Evolutionary conservation across 1,140 invertebrate species (phyloP).

Genomic region (Thereuonema tuberculata): DNA sequence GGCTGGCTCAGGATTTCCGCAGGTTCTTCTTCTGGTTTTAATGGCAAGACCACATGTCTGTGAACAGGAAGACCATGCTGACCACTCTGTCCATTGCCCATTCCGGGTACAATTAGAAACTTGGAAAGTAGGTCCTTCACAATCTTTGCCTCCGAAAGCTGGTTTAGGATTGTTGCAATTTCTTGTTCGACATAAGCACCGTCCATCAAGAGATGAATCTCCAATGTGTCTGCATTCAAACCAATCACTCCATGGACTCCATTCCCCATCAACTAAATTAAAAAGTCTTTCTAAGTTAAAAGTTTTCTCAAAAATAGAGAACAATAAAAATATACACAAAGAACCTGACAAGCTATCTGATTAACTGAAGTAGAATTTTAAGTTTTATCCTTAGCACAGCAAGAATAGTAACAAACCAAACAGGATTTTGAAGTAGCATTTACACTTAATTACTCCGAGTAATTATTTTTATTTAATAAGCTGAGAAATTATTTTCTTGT

Average conservation of each 20-base stretch:
- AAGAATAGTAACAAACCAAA: too few relatives aligned
- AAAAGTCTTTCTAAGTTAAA: too few relatives aligned
- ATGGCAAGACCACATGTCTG: constrained; percentile 47
- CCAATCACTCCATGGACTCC: constrained; percentile 58
- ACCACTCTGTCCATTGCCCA: constrained; percentile 36
- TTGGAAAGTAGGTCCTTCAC: constrained; percentile 33
- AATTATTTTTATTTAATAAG: too few relatives aligned
- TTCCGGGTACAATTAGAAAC: constrained; percentile 37
- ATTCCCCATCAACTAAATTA: constrained; percentile 50
- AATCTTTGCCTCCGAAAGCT: constrained; percentile 50
- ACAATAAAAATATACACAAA: not conserved
- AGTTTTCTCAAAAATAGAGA: not conserved
- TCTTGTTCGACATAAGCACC: constrained; percentile 60
- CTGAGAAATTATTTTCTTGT: too few relatives aligned
- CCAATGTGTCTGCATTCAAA: constrained; percentile 37
- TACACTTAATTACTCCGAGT: too few relatives aligned
- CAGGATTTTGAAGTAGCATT: too few relatives aligned
- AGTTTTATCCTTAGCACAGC: too few relatives aligned
- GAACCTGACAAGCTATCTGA: too few relatives aligned
- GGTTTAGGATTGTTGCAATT: constrained; percentile 72
- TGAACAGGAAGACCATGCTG: constrained; percentile 32
- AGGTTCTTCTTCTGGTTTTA: constrained; percentile 27
- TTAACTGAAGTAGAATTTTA: too few relatives aligned
- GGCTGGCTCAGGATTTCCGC: constrained; percentile 31
- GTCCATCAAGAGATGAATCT: constrained; percentile 33